These are phyloP conservation scores for Grantiella picta DNA, from an alignment of 2,113 vertebrate genomes.

Conservation along the genomic window DNA sequence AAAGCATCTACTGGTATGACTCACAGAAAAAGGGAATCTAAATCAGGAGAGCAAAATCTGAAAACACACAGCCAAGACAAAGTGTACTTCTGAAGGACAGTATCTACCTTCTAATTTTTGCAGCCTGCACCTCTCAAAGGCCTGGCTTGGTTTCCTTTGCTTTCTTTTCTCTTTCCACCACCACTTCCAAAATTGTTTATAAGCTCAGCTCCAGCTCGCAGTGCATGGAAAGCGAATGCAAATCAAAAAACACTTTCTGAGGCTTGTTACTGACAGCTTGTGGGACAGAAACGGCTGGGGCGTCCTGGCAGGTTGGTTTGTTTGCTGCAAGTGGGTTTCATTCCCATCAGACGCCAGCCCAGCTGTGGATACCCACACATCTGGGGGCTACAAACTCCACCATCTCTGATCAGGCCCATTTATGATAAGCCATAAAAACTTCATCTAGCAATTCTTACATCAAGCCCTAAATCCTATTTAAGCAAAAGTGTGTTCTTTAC, in stretches of 20 bases:
- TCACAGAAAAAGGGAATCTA: neutral
- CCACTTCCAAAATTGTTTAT: neutral
- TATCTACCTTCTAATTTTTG: neutral
- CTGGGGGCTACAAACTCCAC: neutral
- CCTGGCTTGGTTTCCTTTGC: neutral
- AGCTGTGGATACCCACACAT: neutral
- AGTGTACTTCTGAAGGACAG: neutral
- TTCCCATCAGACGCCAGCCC: neutral
- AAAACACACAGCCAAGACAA: neutral
- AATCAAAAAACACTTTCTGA: neutral
- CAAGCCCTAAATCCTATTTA: neutral
- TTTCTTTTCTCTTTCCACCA: neutral
- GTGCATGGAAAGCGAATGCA: neutral
- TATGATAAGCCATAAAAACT: neutral
- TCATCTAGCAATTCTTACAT: neutral
- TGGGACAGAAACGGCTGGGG: neutral
- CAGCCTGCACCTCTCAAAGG: neutral
- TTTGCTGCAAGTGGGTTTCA: neutral
- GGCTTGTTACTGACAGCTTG: neutral
- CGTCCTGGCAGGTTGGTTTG: neutral
- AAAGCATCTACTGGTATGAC: neutral
- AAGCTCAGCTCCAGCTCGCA: neutral
- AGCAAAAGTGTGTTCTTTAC: neutral
- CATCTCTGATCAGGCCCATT: neutral
- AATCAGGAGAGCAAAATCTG: neutral